Base-by-base conservation (phyloP, 2,888 invertebrate species). In the Ephialtes manifestator region DNA sequence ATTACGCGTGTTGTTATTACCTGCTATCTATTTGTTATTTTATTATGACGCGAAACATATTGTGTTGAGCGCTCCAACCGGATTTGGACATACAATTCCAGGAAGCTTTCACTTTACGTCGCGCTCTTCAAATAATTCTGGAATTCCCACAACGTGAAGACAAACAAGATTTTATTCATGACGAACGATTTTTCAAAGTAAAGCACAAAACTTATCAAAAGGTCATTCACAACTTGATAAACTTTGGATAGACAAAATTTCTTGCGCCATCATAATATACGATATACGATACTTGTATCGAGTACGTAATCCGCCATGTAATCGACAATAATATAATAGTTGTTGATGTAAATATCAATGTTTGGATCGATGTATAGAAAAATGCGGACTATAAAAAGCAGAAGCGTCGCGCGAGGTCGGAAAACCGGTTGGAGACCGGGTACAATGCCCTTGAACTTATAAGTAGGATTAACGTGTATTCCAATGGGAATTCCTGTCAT, bases 391-490 rank as follows among this genome's bases (percentile, higher is more conserved):
- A 43, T 60, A 67, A 60, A 74, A 46, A 43, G 18, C 13, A 31
- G 74, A 48, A 35, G 31, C 46, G 55, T 53, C n/a, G 10, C 48
- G 75, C 55, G 43, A 75, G 71, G 67, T 63, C 60, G 48, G 76
- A 68, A 90, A 89, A 89, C 88, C 86, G 82, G 88, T 88, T 87
- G 81, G 60, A 78, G 65, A 43, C 65, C 31, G 63, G 48, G 35
- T 71, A 55, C 58, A 43, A 51, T 84, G 88, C 5, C 90, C 90
- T 88, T 90, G 90, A 90, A 87, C 86, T 71, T 68, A 58, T 67
- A 8, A 55, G 43, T 43, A 7, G 7, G 15, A 46, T 71, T 71
- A n/a, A 15, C 60, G 20, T 31, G 24, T 18, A 51, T 63, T 60
- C 31, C 15, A 24, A 15, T 20, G n/a, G 55, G 20, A 11, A 20